Evolutionary conservation across 2,113 vertebrate genomes (phyloP).

Genomic region (Eretmochelys imbricata): DNA sequence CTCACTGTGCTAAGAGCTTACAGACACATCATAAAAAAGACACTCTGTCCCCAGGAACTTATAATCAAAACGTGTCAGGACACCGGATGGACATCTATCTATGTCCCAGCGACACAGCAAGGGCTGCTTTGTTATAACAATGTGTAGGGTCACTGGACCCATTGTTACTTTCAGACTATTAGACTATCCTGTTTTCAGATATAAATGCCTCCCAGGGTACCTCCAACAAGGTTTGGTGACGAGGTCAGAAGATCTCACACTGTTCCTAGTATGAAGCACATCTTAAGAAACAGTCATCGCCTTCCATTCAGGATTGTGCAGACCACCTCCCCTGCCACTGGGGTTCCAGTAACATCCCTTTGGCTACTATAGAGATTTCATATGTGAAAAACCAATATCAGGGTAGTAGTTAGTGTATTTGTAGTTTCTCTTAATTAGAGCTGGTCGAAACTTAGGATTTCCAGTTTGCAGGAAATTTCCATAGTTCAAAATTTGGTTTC

Average conservation of each 20-base stretch:
- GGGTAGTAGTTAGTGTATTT: not conserved
- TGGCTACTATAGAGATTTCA: too few species aligned
- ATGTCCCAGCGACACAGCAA: not conserved
- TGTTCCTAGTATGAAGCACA: not conserved
- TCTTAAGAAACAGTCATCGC: not conserved
- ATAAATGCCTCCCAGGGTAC: not conserved
- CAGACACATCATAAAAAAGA: not conserved
- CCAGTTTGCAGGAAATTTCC: not conserved
- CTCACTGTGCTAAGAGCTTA: accelerated
- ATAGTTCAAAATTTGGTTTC: too few species aligned
- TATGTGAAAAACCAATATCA: not conserved
- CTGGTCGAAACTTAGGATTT: not conserved
- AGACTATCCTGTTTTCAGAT: not conserved
- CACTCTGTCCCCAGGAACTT: not conserved
- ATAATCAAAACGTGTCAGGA: not conserved
- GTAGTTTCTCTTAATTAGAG: not conserved
- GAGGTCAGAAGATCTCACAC: not conserved
- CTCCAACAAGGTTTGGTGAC: not conserved
- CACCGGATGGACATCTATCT: not conserved
- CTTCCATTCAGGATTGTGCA: not conserved
- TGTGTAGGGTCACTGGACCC: not conserved
- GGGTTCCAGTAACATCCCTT: not conserved
- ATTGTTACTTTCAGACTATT: not conserved
- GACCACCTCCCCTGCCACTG: not conserved
- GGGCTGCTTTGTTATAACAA: not conserved